phyloP scores from a whole-genome alignment of 2,113 vertebrate species.

The Alligator mississippiensis region DNA sequence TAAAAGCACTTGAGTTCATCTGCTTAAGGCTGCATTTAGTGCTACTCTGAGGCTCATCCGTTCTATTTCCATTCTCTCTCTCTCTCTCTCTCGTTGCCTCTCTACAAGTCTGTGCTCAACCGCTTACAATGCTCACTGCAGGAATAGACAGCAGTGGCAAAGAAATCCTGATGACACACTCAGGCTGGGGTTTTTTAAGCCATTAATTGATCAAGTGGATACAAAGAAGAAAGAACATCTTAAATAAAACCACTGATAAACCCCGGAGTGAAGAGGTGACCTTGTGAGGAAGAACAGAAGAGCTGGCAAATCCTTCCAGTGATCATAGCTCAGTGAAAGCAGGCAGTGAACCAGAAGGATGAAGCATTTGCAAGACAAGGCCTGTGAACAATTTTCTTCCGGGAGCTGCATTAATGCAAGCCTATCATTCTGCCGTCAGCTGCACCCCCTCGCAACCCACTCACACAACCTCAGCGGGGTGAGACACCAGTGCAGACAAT shows the following conservation, averaged over 20 bases:
- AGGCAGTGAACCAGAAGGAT: slow-evolving; percentile 28
- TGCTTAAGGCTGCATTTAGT: background rate
- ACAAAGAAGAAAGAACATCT: background rate
- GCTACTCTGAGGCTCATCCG: background rate
- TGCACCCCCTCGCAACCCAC: no score
- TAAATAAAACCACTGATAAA: background rate
- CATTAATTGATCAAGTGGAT: background rate
- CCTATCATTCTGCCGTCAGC: background rate
- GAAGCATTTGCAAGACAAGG: slow-evolving; percentile 39
- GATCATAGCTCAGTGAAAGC: background rate
- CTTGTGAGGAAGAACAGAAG: background rate
- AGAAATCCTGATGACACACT: background rate
- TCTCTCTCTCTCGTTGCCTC: background rate
- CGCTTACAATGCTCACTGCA: background rate
- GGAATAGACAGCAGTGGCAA: background rate
- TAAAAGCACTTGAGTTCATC: background rate
- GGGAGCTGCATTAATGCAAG: background rate
- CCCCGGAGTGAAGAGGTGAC: background rate
- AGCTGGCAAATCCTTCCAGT: slow-evolving; percentile 48
- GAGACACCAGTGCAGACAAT: background rate
- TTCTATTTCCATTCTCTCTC: background rate
- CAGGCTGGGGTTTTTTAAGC: background rate
- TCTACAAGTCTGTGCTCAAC: background rate
- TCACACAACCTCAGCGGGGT: background rate
- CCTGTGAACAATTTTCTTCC: slow-evolving; percentile 35